Conservation (phyloP, 2,888 invertebrate genomes). For the Megalurothrips usitatus region DNA sequence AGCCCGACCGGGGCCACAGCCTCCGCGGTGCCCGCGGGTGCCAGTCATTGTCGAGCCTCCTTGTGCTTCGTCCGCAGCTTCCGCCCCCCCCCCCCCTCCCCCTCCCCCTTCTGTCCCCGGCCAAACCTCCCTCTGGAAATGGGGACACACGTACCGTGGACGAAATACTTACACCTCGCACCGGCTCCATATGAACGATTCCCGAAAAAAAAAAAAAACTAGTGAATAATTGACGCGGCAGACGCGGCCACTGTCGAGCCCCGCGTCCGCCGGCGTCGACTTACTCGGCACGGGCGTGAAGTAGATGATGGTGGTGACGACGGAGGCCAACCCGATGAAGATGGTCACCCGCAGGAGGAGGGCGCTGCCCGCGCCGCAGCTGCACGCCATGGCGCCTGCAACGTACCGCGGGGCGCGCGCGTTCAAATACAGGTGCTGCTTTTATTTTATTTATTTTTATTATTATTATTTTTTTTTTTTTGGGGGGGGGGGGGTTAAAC, state of each 20-base stretch:
- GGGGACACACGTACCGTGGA: too few relatives aligned
- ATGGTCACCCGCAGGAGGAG: constrained; percentile 60
- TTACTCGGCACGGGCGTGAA: constrained; percentile 69
- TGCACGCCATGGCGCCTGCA: constrained; percentile 1
- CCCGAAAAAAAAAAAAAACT: too few relatives aligned
- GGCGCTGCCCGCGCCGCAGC: not conserved
- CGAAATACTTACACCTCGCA: too few relatives aligned
- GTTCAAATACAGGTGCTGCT: too few relatives aligned
- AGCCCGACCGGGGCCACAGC: not conserved
- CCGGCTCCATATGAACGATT: too few relatives aligned
- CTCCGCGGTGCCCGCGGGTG: not conserved
- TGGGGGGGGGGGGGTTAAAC: too few relatives aligned
- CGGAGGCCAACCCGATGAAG: constrained; percentile 59
- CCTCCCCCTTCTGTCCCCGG: not conserved
- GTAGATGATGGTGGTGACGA: constrained; percentile 65
- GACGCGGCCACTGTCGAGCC: too few relatives aligned
- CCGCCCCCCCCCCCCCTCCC: not conserved
- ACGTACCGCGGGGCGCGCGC: too few relatives aligned
- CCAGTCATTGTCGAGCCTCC: constrained; percentile 11
- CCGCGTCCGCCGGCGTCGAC: constrained; percentile 30
- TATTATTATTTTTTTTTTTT: too few relatives aligned
- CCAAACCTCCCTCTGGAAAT: not conserved
- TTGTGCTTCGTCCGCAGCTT: not conserved
- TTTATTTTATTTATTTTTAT: too few relatives aligned
- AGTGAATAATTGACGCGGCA: too few relatives aligned